Conservation (phyloP, 2,797 vertebrate species). For the Gallinago stenura region DNA sequence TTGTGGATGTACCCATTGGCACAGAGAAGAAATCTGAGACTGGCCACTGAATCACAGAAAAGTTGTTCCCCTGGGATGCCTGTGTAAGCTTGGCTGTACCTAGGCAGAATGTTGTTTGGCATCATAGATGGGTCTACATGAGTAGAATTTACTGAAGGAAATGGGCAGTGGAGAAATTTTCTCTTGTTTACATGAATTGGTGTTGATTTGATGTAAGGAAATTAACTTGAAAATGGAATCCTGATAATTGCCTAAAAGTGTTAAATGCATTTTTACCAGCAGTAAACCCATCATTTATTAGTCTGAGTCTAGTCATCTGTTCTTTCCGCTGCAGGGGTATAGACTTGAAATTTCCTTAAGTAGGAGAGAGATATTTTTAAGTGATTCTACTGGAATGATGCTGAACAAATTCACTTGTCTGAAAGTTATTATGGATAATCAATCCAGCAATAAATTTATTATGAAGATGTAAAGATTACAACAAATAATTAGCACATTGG, state of each 20-base stretch:
- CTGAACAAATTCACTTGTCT: not conserved
- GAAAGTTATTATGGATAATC: not conserved
- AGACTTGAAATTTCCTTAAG: not conserved
- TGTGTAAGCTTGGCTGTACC: not conserved
- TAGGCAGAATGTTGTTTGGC: not conserved
- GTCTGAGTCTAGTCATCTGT: not conserved
- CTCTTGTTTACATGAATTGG: not conserved
- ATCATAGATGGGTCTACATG: not conserved
- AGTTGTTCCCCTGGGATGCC: not conserved
- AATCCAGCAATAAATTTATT: not conserved
- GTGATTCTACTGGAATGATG: not conserved
- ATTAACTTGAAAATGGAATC: conserved; percentile 28
- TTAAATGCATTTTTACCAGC: not conserved
- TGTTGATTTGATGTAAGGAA: not conserved
- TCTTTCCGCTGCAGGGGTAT: not conserved
- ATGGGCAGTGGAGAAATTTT: not conserved
- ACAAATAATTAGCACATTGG: not conserved
- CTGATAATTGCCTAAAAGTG: not conserved
- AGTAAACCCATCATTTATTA: not conserved
- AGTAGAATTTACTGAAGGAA: not conserved
- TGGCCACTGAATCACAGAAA: not conserved
- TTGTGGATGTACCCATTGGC: not conserved
- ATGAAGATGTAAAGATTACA: not conserved
- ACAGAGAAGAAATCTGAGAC: not conserved
- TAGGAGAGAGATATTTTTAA: not conserved